A percentile compares a stretch with the other conserved stretches of the same genome.
Evolutionary conservation across 1,140 invertebrate genomes (phyloP).

Genomic region (Drosophila santomea): DNA sequence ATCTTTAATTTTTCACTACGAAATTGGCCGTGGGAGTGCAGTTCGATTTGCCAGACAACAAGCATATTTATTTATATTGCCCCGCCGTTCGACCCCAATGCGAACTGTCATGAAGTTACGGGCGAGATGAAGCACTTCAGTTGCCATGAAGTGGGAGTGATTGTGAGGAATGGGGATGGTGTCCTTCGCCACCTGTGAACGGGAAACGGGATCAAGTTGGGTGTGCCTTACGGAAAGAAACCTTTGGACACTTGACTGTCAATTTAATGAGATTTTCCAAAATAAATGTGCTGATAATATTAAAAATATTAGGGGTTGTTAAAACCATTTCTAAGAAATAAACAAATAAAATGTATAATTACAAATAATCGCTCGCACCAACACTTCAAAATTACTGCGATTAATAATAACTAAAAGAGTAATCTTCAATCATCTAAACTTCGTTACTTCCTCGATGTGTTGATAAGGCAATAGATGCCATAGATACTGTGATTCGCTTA

Average conservation of each 20-base stretch:
- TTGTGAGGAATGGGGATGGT: too few relatives aligned
- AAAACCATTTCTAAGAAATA: too few relatives aligned
- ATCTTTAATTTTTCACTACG: slow-evolving; percentile 78
- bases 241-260: not conserved
- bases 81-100: slow-evolving; percentile 32
- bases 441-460: too few relatives aligned
- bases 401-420: too few relatives aligned
- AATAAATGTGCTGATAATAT: not conserved
- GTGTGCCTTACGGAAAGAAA: not conserved
- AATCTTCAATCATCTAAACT: too few relatives aligned
- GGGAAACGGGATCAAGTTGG: not conserved
- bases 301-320: too few relatives aligned
- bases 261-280: not conserved
- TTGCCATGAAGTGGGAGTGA: slow-evolving; percentile 4
- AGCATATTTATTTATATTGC: slow-evolving; percentile 69
- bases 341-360: not conserved
- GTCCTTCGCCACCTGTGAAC: slow-evolving; percentile 3
- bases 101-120: slow-evolving; percentile 40
- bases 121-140: slow-evolving; percentile 20
- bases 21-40: slow-evolving; percentile 77
- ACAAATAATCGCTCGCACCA: too few relatives aligned
- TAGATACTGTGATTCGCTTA: too few relatives aligned
- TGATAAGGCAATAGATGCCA: too few relatives aligned
- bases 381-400: too few relatives aligned
- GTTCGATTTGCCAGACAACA: slow-evolving; percentile 69